Conservation (phyloP, 2,888 invertebrate genomes). For the Eristalinus aeneus region DNA sequence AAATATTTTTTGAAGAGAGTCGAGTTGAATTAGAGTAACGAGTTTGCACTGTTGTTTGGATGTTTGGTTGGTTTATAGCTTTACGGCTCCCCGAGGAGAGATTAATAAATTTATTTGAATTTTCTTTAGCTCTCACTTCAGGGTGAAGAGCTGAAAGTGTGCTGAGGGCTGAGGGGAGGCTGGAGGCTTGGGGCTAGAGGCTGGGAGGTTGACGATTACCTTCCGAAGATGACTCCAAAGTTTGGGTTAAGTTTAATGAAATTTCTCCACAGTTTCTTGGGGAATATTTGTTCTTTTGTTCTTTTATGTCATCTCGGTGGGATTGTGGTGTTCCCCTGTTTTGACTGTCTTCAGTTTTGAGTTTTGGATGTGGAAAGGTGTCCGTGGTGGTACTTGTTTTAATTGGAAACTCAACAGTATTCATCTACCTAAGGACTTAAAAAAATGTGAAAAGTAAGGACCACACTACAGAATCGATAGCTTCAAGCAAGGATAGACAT, state of each 20-base stretch:
- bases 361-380: neutral
- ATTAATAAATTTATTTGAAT: constrained; percentile 67
- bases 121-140: constrained; percentile 43
- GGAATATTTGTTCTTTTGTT: neutral
- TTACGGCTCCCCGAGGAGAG: constrained; percentile 67
- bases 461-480: too few relatives aligned
- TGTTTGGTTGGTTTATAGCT: constrained; percentile 46
- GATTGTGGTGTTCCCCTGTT: neutral
- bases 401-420: too few relatives aligned
- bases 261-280: neutral
- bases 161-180: neutral
- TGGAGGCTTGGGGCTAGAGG: neutral
- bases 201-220: constrained; percentile 1
- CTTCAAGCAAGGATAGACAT: too few relatives aligned
- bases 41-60: constrained; percentile 52
- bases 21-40: constrained; percentile 63
- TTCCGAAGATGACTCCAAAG: constrained; percentile 5
- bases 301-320: neutral
- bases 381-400: neutral
- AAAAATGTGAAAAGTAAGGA: too few relatives aligned
- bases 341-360: neutral
- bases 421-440: too few relatives aligned
- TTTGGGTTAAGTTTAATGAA: constrained; percentile 46
- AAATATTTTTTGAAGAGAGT: constrained; percentile 56
- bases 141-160: neutral